A percentile compares a stretch with the other conserved stretches of the same genome.
phyloP scores from a whole-genome alignment of 2,888 invertebrate genomes.

The Drosophila anomelani region DNA sequence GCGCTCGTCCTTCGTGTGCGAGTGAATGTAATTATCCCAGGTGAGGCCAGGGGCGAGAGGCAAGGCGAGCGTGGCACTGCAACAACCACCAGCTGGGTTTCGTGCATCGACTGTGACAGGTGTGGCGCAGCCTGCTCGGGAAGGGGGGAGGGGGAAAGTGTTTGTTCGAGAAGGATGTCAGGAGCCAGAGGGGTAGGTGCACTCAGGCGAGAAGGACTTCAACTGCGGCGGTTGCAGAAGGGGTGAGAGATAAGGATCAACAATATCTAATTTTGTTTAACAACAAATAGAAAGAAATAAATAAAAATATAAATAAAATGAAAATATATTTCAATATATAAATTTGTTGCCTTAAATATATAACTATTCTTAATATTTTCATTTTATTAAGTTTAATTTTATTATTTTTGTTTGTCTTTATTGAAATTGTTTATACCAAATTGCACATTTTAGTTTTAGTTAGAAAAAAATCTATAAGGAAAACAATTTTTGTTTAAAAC shows the following conservation, averaged over 20 bases:
- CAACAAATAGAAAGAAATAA: neutral
- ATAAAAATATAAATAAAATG: neutral
- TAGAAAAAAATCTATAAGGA: too few species aligned
- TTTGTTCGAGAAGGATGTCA: neutral
- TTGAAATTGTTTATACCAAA: neutral
- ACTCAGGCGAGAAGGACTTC: slow-evolving; percentile 11
- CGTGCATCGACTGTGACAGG: slow-evolving; percentile 20
- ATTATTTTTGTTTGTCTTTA: neutral
- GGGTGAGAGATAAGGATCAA: neutral
- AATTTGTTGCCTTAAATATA: neutral
- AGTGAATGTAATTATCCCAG: slow-evolving; percentile 8
- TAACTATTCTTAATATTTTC: neutral
- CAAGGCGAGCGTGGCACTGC: slow-evolving; percentile 1
- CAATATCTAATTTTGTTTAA: neutral
- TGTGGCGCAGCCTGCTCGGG: slow-evolving; percentile 11
- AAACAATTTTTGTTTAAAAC: too few species aligned
- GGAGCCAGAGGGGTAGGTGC: slow-evolving; percentile 11
- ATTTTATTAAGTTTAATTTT: neutral
- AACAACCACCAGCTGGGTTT: slow-evolving; percentile 21
- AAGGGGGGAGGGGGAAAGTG: neutral
- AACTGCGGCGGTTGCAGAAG: neutral
- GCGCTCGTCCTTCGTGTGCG: slow-evolving; percentile 4
- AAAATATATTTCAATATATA: accelerated
- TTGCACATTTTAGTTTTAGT: neutral
- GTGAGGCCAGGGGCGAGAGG: slow-evolving; percentile 1